A percentile compares a stretch with the other conserved stretches of the same genome.
Conservation (phyloP, 2,797 vertebrate genomes). For the Caiman crocodilus region DNA sequence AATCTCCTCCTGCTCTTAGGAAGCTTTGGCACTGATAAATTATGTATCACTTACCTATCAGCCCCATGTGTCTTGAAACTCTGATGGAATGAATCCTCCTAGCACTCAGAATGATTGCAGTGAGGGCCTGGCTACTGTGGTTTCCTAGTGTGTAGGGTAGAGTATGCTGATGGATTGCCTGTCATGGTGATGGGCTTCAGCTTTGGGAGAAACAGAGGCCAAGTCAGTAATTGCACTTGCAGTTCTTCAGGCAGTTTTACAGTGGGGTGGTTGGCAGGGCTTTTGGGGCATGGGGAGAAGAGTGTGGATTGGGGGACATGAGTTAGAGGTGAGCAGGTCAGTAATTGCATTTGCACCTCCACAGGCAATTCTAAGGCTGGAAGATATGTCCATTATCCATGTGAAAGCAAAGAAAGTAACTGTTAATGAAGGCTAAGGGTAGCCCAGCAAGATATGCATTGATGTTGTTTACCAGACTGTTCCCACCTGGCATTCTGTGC, state of each 20-base stretch:
- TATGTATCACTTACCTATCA: neutral
- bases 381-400: neutral
- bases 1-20: neutral
- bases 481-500: neutral
- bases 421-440: neutral
- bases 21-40: slow-evolving; percentile 21
- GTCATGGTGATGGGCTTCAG: accelerated
- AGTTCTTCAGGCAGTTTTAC: neutral
- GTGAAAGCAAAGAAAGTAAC: neutral
- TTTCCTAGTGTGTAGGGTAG: neutral
- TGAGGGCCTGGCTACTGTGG: neutral
- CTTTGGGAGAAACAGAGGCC: neutral
- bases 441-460: accelerated
- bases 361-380: neutral
- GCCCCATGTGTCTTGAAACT: neutral
- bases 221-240: neutral
- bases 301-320: too few relatives aligned
- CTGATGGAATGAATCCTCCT: neutral
- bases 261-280: too few relatives aligned
- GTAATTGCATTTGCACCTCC: neutral
- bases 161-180: accelerated
- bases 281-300: too few relatives aligned
- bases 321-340: too few relatives aligned
- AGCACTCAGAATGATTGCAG: neutral
- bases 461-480: neutral